phyloP scores from a whole-genome alignment of 1,140 invertebrate species.

The Epicauta chinensis region DNA sequence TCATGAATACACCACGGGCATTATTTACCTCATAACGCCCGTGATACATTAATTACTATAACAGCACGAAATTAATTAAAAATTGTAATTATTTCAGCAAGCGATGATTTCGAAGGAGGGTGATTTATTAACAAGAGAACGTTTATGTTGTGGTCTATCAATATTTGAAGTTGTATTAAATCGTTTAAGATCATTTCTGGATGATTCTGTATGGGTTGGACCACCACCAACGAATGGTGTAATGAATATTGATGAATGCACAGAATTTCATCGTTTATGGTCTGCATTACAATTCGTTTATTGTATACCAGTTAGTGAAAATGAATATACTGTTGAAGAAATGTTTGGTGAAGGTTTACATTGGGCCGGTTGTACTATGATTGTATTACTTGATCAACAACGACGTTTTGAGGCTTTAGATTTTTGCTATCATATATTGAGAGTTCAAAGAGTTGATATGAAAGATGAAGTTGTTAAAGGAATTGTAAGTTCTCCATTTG shows the following conservation, averaged over 20 bases:
- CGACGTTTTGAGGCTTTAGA: slow-evolving; percentile 95
- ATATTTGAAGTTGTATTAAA: slow-evolving; percentile 95
- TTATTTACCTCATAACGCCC: no score
- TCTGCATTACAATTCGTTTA: slow-evolving; percentile 98
- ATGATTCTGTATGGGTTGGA: slow-evolving; percentile 88
- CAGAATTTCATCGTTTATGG: slow-evolving; percentile 95
- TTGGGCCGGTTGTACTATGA: slow-evolving; percentile 99
- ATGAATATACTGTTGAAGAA: slow-evolving; percentile 96
- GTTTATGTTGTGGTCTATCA: slow-evolving; percentile 96
- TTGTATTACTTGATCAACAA: slow-evolving; percentile 94
- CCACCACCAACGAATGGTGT: slow-evolving; percentile 84
- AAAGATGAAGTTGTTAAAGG: slow-evolving; percentile 95
- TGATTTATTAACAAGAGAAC: slow-evolving; percentile 91
- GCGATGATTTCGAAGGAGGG: slow-evolving; percentile 87
- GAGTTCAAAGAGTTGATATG: slow-evolving; percentile 93
- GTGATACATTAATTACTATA: no score
- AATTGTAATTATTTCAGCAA: slow-evolving; percentile 58
- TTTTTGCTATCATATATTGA: slow-evolving; percentile 97
- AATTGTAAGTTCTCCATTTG: slow-evolving; percentile 91
- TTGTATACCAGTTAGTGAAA: slow-evolving; percentile 94
- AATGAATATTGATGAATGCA: slow-evolving; percentile 95
- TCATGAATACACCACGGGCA: no score
- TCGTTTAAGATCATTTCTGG: slow-evolving; percentile 75
- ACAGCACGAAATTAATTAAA: no score
- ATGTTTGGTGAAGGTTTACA: slow-evolving; percentile 97